Percentiles rank a stretch among this genome's conserved stretches.
phyloP scores from a whole-genome alignment of 2,888 invertebrate species.

The Eilema griseolum region DNA sequence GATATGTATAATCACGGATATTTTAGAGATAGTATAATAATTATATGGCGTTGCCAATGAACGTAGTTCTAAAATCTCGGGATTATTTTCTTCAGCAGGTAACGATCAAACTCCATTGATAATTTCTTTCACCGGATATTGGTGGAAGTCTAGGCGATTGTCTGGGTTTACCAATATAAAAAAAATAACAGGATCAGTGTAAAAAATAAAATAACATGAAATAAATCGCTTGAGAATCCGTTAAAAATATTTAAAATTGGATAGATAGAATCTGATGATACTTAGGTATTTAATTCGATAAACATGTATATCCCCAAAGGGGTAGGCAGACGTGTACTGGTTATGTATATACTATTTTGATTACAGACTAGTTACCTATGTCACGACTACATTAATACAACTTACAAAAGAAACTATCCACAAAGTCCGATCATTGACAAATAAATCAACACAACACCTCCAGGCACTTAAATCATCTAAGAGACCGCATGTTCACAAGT shows the following conservation, averaged over 20 bases:
- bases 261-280: background rate
- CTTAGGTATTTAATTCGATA: background rate
- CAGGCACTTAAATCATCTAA: background rate
- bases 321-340: background rate
- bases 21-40: background rate
- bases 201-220: too few species aligned
- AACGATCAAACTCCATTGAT: too few species aligned
- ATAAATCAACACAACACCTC: background rate
- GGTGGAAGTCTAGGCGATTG: too few species aligned
- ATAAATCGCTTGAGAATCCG: too few species aligned
- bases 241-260: background rate
- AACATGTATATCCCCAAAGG: background rate
- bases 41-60: background rate
- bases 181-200: too few species aligned
- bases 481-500: conserved; percentile 6
- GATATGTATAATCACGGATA: too few species aligned
- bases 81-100: too few species aligned
- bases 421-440: background rate
- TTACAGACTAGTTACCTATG: background rate
- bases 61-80: background rate
- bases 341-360: background rate
- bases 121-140: too few species aligned
- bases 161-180: too few species aligned
- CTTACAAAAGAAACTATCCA: background rate
- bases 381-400: background rate